Conservation (phyloP, 2,888 invertebrate species). For the Nephrotoma appendiculata region DNA sequence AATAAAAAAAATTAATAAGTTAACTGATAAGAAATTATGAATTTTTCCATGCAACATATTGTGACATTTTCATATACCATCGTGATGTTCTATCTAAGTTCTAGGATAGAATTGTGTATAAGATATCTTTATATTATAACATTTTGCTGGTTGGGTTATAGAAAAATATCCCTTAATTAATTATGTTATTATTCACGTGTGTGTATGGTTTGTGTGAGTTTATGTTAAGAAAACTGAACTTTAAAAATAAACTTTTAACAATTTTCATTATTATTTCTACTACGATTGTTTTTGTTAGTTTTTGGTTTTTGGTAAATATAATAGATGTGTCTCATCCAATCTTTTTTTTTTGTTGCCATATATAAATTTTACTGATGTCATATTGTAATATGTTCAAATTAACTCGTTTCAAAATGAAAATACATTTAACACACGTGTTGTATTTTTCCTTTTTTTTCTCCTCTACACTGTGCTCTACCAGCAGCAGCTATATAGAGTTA, state of each 20-base stretch:
- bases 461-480: background rate
- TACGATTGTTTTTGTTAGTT: background rate
- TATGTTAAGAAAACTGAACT: background rate
- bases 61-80: background rate
- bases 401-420: slow-evolving; percentile 4
- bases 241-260: background rate
- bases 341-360: background rate
- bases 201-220: background rate
- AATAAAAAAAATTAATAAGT: background rate
- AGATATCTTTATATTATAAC: background rate
- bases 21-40: background rate
- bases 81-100: background rate
- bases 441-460: background rate
- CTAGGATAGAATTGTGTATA: background rate
- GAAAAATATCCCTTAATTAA: background rate
- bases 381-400: background rate
- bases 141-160: background rate
- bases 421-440: slow-evolving; percentile 4
- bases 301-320: background rate
- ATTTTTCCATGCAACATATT: background rate
- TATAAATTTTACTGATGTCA: background rate
- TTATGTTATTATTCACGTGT: background rate
- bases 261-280: background rate
- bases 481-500: background rate
- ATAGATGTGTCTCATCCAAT: background rate